Evolutionary conservation across 2,797 vertebrate genomes (phyloP), one percentile per base, ranked within the genome.

Genomic region (Xyrichtys novacula): DNA sequence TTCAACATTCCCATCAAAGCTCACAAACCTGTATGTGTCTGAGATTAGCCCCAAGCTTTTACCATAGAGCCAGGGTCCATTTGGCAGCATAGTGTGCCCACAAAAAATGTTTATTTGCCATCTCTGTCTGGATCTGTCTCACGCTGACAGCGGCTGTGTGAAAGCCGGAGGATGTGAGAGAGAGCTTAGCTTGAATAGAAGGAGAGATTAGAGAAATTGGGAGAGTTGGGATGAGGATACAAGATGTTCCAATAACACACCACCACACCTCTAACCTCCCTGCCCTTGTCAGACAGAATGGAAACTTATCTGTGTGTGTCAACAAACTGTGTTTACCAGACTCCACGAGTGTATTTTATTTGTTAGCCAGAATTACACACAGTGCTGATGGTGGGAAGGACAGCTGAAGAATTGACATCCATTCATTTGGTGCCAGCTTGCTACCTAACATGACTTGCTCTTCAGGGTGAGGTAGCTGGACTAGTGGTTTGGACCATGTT

Each of bases 1-100:
- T 85, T 85, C 78, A 78, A 81, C 75, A 85, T 83, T 85, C 73
- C 60, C 66, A 84, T 89, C 85, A 76, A 87, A 80, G 70, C 44
- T 60, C 1, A 8, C 42, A 70, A 64, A 71, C 72, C 67, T 71
- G 74, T 78, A 80, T 78, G 66, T 77, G 43, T 69, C 16, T 6
- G 44, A 80, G 78, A 81, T 85, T 75, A 78, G 55, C 65, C 66
- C 28, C 31, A 16, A 71, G 74, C 67, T 54, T 74, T 70, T n/a
- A 43, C 62, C n/a, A 38, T 1, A 0, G 40, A 71, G 46, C 55
- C 25, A 15, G 63, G 29, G 53, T 60, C 34, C 17, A 36, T 58
- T 64, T 53, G 26, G 26, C 25, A 7, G 38, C 36, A 44, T 25
- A 56, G 16, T 10, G 9, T 56, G 23, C 20, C 62, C 23, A 43